These are phyloP conservation scores for Sebastes umbrosus DNA, from an alignment of 2,797 vertebrate genomes.

Conservation along the genomic window DNA sequence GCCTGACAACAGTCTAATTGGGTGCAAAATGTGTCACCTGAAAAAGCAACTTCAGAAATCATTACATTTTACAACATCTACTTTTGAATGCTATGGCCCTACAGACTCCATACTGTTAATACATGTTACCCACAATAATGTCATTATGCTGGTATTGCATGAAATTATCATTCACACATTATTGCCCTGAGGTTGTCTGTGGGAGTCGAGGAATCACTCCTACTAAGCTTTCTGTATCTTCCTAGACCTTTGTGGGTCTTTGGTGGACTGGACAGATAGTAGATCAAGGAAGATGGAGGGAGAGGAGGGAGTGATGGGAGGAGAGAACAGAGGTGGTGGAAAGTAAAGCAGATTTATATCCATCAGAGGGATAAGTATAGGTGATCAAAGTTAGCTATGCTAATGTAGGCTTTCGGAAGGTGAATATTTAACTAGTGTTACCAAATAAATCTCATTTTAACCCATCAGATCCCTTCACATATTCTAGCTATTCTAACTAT, in stretches of 20 bases:
- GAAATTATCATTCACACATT: neutral
- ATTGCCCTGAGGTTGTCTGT: neutral
- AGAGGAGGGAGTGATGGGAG: neutral
- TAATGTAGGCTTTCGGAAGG: neutral
- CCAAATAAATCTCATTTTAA: neutral
- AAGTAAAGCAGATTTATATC: slow-evolving; percentile 8
- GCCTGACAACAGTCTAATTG: too few relatives aligned
- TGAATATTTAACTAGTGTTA: neutral
- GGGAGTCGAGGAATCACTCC: neutral
- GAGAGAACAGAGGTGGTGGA: neutral
- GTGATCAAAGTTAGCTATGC: neutral
- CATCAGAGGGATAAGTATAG: neutral
- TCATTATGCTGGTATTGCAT: neutral
- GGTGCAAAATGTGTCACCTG: neutral
- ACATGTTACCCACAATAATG: neutral
- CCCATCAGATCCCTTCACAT: neutral
- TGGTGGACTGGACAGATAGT: neutral
- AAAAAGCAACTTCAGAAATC: neutral
- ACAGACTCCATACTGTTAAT: neutral
- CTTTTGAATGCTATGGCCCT: neutral
- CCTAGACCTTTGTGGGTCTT: neutral
- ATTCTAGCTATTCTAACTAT: too few relatives aligned
- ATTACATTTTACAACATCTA: neutral
- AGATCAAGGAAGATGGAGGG: neutral
- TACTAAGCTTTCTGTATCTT: neutral